These are phyloP conservation scores for Apis florea DNA, from an alignment of 1,140 invertebrate genomes.

Conservation along the genomic window DNA sequence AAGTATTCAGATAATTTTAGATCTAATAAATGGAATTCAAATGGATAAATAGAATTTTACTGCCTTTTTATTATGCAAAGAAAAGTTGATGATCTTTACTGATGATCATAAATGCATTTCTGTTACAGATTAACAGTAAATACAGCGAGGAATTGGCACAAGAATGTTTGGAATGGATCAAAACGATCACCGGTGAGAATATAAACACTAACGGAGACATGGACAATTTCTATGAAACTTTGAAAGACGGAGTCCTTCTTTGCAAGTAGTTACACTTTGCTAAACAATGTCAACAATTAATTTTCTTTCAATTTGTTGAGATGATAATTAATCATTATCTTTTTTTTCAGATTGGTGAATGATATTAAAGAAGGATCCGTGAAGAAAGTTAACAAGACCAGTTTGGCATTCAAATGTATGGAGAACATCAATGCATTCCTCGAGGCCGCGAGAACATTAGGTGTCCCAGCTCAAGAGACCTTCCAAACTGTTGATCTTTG, in stretches of 20 bases:
- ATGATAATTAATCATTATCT: background rate
- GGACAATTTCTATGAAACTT: slow-evolving; percentile 94
- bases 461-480: slow-evolving; percentile 95
- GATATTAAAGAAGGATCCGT: slow-evolving; percentile 88
- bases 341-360: slow-evolving; percentile 87
- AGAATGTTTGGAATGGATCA: slow-evolving; percentile 95
- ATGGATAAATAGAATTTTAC: too few relatives aligned
- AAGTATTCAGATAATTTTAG: too few relatives aligned
- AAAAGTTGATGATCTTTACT: background rate
- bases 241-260: slow-evolving; percentile 92
- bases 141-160: slow-evolving; percentile 95
- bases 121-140: slow-evolving; percentile 94
- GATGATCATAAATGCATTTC: slow-evolving; percentile 33
- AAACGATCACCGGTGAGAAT: slow-evolving; percentile 88
- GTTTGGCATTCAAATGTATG: slow-evolving; percentile 99
- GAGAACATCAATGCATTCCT: slow-evolving; percentile 98
- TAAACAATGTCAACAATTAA: background rate
- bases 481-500: slow-evolving; percentile 98
- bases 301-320: background rate
- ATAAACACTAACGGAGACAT: slow-evolving; percentile 91
- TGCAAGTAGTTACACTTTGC: slow-evolving; percentile 85
- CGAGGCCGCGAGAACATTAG: slow-evolving; percentile 90
- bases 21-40: too few relatives aligned
- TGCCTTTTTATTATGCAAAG: background rate
- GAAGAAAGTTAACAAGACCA: slow-evolving; percentile 92